A percentile compares a stretch with the other conserved stretches of the same genome.
phyloP scores from a whole-genome alignment of 2,797 vertebrate species.

The Enteromius afrohamiltoni region DNA sequence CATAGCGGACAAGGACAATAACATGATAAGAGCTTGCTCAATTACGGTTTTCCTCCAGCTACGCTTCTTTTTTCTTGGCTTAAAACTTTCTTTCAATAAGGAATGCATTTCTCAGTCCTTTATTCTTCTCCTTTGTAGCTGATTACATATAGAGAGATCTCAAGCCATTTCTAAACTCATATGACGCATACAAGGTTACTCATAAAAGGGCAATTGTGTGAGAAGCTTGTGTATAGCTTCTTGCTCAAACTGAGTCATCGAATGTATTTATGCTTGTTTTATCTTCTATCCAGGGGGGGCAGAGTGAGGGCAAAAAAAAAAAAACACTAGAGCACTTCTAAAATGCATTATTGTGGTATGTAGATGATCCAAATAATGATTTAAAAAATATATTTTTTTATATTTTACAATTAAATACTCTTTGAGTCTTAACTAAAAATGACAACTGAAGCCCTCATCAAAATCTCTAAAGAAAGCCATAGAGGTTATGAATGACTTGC shows the following conservation, averaged over 20 bases:
- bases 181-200: constrained; percentile 32
- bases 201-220: constrained; percentile 11
- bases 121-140: background rate
- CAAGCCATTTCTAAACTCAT: constrained; percentile 44
- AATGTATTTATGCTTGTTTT: constrained; percentile 34
- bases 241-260: constrained; percentile 39
- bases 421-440: background rate
- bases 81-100: constrained; percentile 21
- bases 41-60: too few relatives aligned
- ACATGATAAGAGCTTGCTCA: too few relatives aligned
- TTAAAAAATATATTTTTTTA: background rate
- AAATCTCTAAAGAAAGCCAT: background rate
- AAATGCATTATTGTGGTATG: background rate
- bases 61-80: too few relatives aligned
- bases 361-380: constrained; percentile 4
- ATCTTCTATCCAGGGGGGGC: constrained; percentile 19
- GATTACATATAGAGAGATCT: constrained; percentile 26
- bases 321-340: background rate
- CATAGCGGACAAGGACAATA: too few relatives aligned
- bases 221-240: constrained; percentile 31
- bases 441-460: background rate
- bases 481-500: background rate
- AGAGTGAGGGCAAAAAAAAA: background rate
- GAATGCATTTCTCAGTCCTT: constrained; percentile 6
- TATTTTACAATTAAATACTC: background rate